These are phyloP conservation scores for Orchesella flavescens DNA, from an alignment of 2,888 invertebrate species.

Conservation along the genomic window DNA sequence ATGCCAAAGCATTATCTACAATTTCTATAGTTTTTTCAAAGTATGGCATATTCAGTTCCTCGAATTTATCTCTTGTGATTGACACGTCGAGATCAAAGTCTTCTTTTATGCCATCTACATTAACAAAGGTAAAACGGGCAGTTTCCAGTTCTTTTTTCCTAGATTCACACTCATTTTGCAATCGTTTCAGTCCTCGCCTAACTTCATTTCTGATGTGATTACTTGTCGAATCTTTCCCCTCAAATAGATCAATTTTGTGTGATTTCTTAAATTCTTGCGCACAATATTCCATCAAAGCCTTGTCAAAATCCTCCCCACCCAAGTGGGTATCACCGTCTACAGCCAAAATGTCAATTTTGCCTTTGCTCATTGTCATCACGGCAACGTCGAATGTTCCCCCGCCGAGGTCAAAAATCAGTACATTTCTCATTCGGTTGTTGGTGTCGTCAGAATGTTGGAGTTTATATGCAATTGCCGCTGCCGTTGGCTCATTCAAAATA, in stretches of 20 bases:
- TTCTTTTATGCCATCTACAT: background rate
- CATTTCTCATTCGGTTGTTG: slow-evolving; percentile 20
- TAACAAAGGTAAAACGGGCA: slow-evolving; percentile 2
- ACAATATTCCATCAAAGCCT: slow-evolving; percentile 77
- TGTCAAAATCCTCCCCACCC: slow-evolving; percentile 62
- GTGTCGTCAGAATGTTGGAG: slow-evolving; percentile 29
- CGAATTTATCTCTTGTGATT: slow-evolving; percentile 40
- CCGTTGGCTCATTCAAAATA: slow-evolving; percentile 87
- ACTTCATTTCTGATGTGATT: background rate
- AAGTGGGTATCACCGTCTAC: slow-evolving; percentile 57
- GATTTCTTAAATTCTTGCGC: slow-evolving; percentile 76
- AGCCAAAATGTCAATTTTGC: slow-evolving; percentile 34
- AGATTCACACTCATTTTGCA: slow-evolving; percentile 42
- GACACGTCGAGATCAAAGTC: slow-evolving; percentile 24
- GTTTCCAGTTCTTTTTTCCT: slow-evolving; percentile 33
- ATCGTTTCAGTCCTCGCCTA: slow-evolving; percentile 26
- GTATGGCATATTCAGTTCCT: slow-evolving; percentile 24
- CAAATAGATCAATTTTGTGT: slow-evolving; percentile 73
- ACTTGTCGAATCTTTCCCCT: slow-evolving; percentile 35
- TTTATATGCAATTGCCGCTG: slow-evolving; percentile 57
- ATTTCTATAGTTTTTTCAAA: slow-evolving; percentile 39
- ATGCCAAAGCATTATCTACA: slow-evolving; percentile 33
- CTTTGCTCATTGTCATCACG: slow-evolving; percentile 28
- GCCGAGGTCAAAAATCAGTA: slow-evolving; percentile 59
- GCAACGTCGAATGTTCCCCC: slow-evolving; percentile 69